Evolutionary conservation across 2,888 invertebrate genomes (phyloP).

Genomic region (Drosophila neotestacea): DNA sequence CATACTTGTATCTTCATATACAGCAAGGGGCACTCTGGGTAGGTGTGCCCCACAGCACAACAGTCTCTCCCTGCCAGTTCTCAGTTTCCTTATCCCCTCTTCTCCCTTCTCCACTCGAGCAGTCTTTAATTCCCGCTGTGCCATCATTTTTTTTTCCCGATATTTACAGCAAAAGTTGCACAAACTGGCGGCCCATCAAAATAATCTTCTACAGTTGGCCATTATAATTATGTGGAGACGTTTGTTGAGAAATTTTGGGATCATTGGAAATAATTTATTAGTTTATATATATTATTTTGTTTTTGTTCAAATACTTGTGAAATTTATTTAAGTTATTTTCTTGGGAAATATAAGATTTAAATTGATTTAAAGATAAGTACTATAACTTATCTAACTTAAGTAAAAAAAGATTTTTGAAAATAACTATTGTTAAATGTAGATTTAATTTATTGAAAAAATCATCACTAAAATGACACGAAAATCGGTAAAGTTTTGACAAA

Average conservation of each 20-base stretch:
- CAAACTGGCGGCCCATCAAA: conserved; percentile 64
- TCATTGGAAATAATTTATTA: not conserved
- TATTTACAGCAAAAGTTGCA: conserved; percentile 70
- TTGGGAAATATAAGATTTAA: not conserved
- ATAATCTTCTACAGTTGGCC: conserved; percentile 55
- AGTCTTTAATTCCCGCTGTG: conserved; percentile 43
- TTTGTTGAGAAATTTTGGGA: conserved; percentile 13
- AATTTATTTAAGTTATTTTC: not conserved
- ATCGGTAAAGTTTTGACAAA: too few species aligned
- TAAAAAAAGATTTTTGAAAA: too few species aligned
- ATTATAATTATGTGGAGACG: conserved; percentile 27
- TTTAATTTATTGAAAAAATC: too few species aligned
- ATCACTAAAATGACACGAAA: too few species aligned
- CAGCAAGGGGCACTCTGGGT: conserved; percentile 19
- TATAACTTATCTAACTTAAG: too few species aligned
- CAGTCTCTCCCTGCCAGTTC: conserved; percentile 14
- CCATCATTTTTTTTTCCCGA: conserved; percentile 60
- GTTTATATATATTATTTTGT: not conserved
- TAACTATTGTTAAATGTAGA: too few species aligned
- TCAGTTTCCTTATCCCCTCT: not conserved
- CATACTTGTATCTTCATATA: conserved; percentile 48
- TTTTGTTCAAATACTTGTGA: not conserved
- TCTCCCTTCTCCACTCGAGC: not conserved
- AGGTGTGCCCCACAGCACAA: conserved; percentile 44
- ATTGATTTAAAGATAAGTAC: too few species aligned